Evolutionary conservation across 1,140 invertebrate species (phyloP).

Genomic region (Trichomalopsis sarcophagae): DNA sequence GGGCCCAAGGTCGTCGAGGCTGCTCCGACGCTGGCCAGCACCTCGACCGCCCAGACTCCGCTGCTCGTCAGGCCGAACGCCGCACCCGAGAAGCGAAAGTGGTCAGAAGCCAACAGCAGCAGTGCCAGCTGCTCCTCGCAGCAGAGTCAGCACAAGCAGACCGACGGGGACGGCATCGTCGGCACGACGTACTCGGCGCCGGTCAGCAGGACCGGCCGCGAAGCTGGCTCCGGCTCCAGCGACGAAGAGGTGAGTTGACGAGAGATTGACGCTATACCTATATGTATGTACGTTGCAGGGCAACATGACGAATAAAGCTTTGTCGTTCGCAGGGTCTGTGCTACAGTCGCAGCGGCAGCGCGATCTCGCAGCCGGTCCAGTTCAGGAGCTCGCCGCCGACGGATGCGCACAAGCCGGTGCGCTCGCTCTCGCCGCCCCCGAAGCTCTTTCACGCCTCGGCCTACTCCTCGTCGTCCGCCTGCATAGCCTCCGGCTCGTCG

Average conservation of each 20-base stretch:
- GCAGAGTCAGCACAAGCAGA: constrained; percentile 54
- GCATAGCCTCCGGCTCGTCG: neutral
- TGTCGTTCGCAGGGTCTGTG: constrained; percentile 74
- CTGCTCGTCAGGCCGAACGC: constrained; percentile 74
- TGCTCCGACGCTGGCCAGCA: neutral
- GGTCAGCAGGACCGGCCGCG: constrained; percentile 64
- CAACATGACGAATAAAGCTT: neutral
- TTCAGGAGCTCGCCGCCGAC: constrained; percentile 92
- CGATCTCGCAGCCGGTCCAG: constrained; percentile 85
- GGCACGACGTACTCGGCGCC: constrained; percentile 65
- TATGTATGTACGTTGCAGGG: neutral
- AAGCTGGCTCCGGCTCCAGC: constrained; percentile 66
- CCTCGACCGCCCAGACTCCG: constrained; percentile 63
- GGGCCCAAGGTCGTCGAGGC: constrained; percentile 69
- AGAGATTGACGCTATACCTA: neutral
- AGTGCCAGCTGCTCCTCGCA: constrained; percentile 56
- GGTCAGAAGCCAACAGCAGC: constrained; percentile 80
- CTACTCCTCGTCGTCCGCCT: neutral
- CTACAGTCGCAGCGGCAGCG: constrained; percentile 67
- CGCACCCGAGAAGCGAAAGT: constrained; percentile 86
- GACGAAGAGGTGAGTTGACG: constrained; percentile 66
- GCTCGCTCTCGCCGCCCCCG: constrained; percentile 82
- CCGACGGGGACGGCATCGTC: constrained; percentile 40
- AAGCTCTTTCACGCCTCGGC: constrained; percentile 82
- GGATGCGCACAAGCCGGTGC: constrained; percentile 87